These are phyloP conservation scores for Prunella fulvescens DNA, from an alignment of 2,113 vertebrate genomes.

Conservation along the genomic window DNA sequence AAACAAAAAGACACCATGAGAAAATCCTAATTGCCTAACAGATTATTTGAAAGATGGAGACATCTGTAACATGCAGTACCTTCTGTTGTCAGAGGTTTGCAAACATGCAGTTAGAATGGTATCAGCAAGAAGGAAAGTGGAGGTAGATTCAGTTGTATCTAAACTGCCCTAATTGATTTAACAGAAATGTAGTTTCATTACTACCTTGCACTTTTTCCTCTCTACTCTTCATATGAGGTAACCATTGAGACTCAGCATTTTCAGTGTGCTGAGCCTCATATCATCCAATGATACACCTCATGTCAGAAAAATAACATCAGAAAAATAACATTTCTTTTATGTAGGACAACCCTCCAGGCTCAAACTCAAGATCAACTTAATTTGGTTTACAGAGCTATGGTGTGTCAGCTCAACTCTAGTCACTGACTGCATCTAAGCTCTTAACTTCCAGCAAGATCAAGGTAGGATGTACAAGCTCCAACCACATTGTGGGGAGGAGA, in stretches of 20 bases:
- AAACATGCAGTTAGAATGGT: background rate
- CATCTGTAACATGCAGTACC: background rate
- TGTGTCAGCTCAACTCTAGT: background rate
- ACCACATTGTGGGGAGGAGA: accelerated
- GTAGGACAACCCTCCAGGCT: background rate
- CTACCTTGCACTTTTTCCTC: background rate
- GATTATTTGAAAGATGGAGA: background rate
- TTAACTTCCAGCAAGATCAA: background rate
- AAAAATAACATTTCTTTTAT: background rate
- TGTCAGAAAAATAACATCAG: background rate
- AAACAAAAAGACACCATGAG: background rate
- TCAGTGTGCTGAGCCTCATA: background rate
- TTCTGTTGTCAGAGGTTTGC: background rate
- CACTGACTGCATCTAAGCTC: background rate
- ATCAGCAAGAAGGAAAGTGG: background rate
- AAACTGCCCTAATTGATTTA: background rate
- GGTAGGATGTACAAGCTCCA: background rate
- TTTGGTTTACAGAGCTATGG: background rate
- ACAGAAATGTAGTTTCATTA: background rate
- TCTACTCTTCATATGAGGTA: background rate
- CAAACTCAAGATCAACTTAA: background rate
- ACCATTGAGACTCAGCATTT: background rate
- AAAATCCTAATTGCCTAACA: background rate
- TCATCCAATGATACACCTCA: background rate
- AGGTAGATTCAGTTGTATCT: background rate